These are phyloP conservation scores for Reinhardtius hippoglossoides DNA, from an alignment of 2,113 vertebrate species.

Conservation along the genomic window DNA sequence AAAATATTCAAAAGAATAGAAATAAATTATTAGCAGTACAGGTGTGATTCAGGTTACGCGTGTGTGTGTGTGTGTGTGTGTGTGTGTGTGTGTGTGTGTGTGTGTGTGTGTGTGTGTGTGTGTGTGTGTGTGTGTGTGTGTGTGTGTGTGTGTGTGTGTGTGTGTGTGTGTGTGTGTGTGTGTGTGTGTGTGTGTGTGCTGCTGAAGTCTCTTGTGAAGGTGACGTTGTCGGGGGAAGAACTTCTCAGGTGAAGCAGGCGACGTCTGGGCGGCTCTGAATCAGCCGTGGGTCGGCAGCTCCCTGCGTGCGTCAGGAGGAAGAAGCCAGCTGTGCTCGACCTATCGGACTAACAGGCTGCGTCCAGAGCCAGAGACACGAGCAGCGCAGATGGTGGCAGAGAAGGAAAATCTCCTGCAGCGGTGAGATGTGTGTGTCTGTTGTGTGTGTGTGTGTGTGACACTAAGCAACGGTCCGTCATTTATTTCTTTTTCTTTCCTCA, in stretches of 20 bases:
- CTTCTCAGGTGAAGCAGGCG: constrained; percentile 12
- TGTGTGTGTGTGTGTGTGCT: neutral
- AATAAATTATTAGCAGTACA: constrained; percentile 75
- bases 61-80: constrained; percentile 2
- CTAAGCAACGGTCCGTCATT: constrained; percentile 39
- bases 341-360: constrained; percentile 7
- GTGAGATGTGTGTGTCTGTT: constrained; percentile 48
- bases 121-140: constrained; percentile 19
- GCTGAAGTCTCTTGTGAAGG: constrained; percentile 1
- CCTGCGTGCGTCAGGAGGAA: constrained; percentile 3
- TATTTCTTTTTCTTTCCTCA: constrained; percentile 48
- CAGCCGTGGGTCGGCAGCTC: neutral
- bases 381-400: constrained; percentile 21
- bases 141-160: too few relatives aligned
- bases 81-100: constrained; percentile 19
- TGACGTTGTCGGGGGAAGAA: neutral
- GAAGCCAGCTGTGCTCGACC: constrained; percentile 16
- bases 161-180: too few relatives aligned
- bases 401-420: constrained; percentile 7
- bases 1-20: constrained; percentile 57
- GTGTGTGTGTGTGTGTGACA: constrained; percentile 30
- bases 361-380: constrained; percentile 32
- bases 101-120: neutral
- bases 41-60: constrained; percentile 48
- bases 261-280: constrained; percentile 7